Evolutionary conservation across 2,888 invertebrate genomes (phyloP).

Genomic region (Troides oblongomaculatus): DNA sequence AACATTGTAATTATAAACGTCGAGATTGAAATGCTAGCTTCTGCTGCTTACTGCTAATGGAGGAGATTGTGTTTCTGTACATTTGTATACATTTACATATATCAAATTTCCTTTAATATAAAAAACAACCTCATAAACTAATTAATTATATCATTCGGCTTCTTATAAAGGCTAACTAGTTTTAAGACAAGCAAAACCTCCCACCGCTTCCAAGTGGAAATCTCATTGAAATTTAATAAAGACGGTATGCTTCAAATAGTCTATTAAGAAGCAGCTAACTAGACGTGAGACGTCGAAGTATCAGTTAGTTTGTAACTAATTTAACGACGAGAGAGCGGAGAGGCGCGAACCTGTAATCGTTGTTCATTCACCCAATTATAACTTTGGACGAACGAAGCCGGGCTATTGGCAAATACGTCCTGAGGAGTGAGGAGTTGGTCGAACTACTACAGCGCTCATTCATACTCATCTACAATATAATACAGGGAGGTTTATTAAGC

Average conservation of each 20-base stretch:
- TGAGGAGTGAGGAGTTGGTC: background rate
- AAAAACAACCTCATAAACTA: too few relatives aligned
- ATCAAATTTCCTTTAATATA: too few relatives aligned
- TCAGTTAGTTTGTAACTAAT: conserved; percentile 68
- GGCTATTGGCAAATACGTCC: conserved; percentile 22
- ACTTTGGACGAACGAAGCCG: conserved; percentile 52
- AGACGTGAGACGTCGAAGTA: conserved; percentile 57
- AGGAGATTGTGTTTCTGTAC: too few relatives aligned
- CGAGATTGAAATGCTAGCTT: too few relatives aligned
- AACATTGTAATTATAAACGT: too few relatives aligned
- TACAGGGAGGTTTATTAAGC: background rate
- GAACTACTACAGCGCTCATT: background rate
- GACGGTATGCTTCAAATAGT: conserved; percentile 26
- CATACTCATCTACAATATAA: background rate
- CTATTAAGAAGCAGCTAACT: conserved; percentile 45
- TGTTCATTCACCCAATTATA: conserved; percentile 66
- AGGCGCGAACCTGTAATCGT: conserved; percentile 55
- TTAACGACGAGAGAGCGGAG: conserved; percentile 47
- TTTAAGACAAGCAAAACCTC: conserved; percentile 2
- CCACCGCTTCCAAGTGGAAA: conserved; percentile 9
- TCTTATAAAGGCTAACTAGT: background rate
- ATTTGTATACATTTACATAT: too few relatives aligned
- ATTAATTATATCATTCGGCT: background rate
- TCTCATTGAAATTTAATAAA: conserved; percentile 17
- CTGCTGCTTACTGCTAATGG: too few relatives aligned